A percentile compares a stretch with the other conserved stretches of the same genome.
phyloP scores from a whole-genome alignment of 2,113 vertebrate species.

The Capricornis sumatraensis region DNA sequence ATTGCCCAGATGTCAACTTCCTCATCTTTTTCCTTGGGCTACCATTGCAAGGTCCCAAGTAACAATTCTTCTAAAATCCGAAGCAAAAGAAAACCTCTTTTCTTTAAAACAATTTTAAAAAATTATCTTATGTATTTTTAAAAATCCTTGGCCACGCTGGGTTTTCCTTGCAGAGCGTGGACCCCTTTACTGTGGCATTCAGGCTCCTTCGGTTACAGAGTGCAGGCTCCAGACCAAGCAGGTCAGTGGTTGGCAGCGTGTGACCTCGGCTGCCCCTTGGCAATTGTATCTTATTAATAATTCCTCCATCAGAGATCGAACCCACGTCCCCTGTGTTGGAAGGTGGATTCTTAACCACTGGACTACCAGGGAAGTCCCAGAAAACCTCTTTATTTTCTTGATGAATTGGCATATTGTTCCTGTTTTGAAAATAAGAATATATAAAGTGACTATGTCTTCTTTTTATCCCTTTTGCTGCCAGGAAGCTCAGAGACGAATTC shows the following conservation, averaged over 20 bases:
- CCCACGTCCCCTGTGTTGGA: neutral
- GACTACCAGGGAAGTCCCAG: neutral
- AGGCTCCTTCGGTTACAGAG: neutral
- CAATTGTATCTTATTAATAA: neutral
- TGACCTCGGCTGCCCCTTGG: neutral
- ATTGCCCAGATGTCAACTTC: no score
- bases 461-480: neutral
- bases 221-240: neutral
- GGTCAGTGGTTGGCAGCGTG: neutral
- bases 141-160: neutral
- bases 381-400: neutral
- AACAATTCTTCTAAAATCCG: neutral
- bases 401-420: neutral
- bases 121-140: neutral
- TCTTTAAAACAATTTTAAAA: neutral
- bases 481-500: neutral
- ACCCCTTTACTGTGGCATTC: rapidly evolving
- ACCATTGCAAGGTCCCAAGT: neutral
- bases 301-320: neutral
- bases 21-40: neutral
- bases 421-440: constrained; percentile 1
- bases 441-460: neutral
- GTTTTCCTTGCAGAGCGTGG: neutral
- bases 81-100: neutral
- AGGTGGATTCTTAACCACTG: neutral